Conservation (phyloP, 2,113 vertebrate genomes). For the Oxyura jamaicensis region DNA sequence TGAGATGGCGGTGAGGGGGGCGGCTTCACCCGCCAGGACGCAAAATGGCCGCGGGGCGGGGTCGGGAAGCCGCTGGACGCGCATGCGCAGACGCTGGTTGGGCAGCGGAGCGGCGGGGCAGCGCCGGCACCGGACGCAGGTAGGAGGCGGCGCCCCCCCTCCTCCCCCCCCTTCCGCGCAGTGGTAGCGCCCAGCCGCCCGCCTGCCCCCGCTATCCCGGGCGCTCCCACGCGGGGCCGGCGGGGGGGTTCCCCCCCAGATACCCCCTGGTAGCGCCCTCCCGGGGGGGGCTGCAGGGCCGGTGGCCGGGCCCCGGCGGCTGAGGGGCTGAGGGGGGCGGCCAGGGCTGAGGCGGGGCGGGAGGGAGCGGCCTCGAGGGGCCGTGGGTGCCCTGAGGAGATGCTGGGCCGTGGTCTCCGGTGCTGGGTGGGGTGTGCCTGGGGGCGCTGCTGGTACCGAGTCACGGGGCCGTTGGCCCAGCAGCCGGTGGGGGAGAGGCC, state of each 20-base stretch:
- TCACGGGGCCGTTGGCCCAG: neutral
- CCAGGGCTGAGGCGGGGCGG: too few species aligned
- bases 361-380: too few species aligned
- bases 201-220: fast-evolving
- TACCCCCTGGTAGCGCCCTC: too few species aligned
- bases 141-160: neutral
- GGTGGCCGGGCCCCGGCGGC: too few species aligned
- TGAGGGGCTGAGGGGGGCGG: too few species aligned
- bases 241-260: too few species aligned
- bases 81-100: fast-evolving
- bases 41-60: neutral
- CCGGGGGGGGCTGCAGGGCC: too few species aligned
- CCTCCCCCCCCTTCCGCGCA: fast-evolving
- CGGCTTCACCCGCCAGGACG: neutral
- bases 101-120: neutral
- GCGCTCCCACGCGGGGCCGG: fast-evolving
- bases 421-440: too few species aligned
- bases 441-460: neutral
- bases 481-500: neutral
- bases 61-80: fast-evolving
- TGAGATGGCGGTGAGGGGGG: neutral
- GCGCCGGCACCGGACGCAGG: neutral
- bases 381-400: too few species aligned
- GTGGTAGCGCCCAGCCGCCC: neutral
- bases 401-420: too few species aligned